Percentiles rank a stretch among this genome's conserved stretches.
These are phyloP conservation scores for Leptinotarsa texana DNA, from an alignment of 1,140 invertebrate genomes.

Conservation along the genomic window DNA sequence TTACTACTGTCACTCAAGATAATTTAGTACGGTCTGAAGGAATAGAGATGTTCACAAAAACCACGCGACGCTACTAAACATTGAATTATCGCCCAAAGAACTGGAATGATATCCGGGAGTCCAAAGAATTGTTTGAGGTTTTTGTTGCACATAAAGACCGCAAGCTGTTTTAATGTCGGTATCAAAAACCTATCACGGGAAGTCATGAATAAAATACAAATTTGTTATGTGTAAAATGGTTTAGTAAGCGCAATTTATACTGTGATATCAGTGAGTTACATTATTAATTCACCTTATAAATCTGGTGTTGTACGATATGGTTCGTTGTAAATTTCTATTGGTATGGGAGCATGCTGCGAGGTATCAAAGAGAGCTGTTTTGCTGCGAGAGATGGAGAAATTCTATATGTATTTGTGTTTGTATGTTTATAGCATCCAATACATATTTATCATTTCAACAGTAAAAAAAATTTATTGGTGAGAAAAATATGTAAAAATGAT, in stretches of 20 bases:
- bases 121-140: constrained; percentile 27
- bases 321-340: constrained; percentile 28
- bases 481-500: not conserved
- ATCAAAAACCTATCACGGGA: constrained; percentile 43
- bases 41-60: not conserved
- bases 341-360: constrained; percentile 30
- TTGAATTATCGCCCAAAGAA: constrained; percentile 25
- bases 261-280: constrained; percentile 34
- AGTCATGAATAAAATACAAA: constrained; percentile 47
- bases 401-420: constrained; percentile 19
- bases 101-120: constrained; percentile 34
- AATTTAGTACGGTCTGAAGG: constrained; percentile 4
- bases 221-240: constrained; percentile 44
- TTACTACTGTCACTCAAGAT: not conserved
- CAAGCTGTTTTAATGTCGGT: constrained; percentile 37
- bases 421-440: constrained; percentile 24
- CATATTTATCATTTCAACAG: constrained; percentile 31
- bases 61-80: not conserved
- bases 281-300: constrained; percentile 42
- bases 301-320: constrained; percentile 33
- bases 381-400: constrained; percentile 31
- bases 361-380: constrained; percentile 38
- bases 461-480: not conserved
- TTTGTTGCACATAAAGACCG: constrained; percentile 32
- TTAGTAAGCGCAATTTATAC: constrained; percentile 27